These are phyloP conservation scores for Diadumene lineata DNA, from an alignment of 92 coral and sea anemone species.

Conservation along the genomic window DNA sequence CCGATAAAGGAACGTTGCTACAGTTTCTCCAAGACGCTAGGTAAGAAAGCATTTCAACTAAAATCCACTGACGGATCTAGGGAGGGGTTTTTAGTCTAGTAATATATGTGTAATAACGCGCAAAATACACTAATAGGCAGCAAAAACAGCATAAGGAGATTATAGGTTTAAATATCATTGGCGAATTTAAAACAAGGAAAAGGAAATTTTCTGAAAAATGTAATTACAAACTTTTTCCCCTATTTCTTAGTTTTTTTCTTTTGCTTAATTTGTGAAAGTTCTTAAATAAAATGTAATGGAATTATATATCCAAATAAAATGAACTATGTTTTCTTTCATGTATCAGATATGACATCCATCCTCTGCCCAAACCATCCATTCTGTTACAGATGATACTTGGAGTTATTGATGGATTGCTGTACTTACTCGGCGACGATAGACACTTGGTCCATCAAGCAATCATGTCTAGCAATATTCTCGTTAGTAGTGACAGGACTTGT, in stretches of 20 bases:
- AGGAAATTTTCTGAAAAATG: not conserved
- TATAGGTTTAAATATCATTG: not conserved
- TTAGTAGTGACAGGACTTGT: slow-evolving; percentile 1
- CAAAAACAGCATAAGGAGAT: not conserved
- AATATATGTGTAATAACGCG: no score
- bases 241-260: not conserved
- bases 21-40: slow-evolving; percentile 12
- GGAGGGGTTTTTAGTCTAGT: not conserved
- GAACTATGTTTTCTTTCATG: not conserved
- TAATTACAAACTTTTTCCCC: not conserved
- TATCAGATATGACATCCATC: slow-evolving; percentile 3
- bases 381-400: slow-evolving; percentile 19
- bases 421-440: not conserved
- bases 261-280: no score
- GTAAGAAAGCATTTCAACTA: slow-evolving; percentile 1
- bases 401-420: slow-evolving; percentile 2
- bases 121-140: no score
- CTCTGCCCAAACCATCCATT: slow-evolving; percentile 20
- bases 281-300: not conserved
- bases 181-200: not conserved
- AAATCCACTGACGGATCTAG: not conserved
- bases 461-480: slow-evolving; percentile 9
- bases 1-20: slow-evolving; percentile 1
- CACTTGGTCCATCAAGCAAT: slow-evolving; percentile 11
- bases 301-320: not conserved